Evolutionary conservation across 2,113 vertebrate species (phyloP).

Genomic region (Halcyon senegalensis): DNA sequence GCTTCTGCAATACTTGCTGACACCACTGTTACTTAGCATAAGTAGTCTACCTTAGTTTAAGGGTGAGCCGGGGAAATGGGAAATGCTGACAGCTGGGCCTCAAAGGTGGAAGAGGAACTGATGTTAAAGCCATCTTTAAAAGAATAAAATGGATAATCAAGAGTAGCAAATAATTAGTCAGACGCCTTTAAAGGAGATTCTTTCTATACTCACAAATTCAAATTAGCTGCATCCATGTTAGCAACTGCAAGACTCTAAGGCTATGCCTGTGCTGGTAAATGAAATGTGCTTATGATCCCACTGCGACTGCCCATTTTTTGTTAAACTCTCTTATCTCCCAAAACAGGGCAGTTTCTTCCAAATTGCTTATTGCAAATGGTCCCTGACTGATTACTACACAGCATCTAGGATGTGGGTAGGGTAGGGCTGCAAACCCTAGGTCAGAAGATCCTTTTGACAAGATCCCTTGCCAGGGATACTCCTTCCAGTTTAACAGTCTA

Average conservation of each 20-base stretch:
- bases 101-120: conserved; percentile 28
- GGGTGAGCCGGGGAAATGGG: conserved; percentile 23
- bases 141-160: neutral
- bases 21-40: conserved; percentile 22
- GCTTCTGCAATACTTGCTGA: conserved; percentile 42
- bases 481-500: neutral
- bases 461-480: neutral
- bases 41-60: conserved; percentile 47
- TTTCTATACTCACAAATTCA: neutral
- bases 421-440: neutral
- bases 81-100: conserved; percentile 4
- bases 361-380: neutral
- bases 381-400: neutral
- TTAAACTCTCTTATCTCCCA: neutral
- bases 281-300: neutral
- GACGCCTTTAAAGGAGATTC: neutral
- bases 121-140: neutral
- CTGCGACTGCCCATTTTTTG: neutral
- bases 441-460: neutral
- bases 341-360: neutral
- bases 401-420: neutral
- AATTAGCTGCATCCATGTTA: neutral
- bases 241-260: neutral
- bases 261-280: neutral
- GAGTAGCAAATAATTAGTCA: neutral